Percentiles rank a stretch among this genome's conserved stretches.
These are phyloP conservation scores for Acomys russatus DNA, from an alignment of 2,797 vertebrate genomes.

Conservation along the genomic window DNA sequence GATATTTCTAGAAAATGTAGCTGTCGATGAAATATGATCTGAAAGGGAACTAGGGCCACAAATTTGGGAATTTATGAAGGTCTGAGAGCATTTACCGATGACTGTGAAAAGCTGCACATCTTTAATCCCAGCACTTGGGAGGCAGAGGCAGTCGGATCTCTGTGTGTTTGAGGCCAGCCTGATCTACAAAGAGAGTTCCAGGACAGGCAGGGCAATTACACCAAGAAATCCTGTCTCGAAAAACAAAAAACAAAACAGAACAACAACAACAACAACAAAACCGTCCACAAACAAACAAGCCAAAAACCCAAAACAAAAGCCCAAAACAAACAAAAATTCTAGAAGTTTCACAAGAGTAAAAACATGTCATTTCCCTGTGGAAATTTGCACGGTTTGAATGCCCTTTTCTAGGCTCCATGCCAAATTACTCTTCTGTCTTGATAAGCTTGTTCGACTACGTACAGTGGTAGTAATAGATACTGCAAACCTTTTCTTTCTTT, in stretches of 20 bases:
- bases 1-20: not conserved
- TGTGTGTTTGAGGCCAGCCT: too few species aligned
- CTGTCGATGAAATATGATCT: conserved; percentile 45
- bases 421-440: conserved; percentile 54
- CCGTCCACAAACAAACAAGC: too few species aligned
- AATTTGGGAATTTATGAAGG: conserved; percentile 46
- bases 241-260: too few species aligned
- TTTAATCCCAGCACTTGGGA: too few species aligned
- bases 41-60: conserved; percentile 59
- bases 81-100: conserved; percentile 14
- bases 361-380: not conserved
- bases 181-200: too few species aligned
- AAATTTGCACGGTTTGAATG: conserved; percentile 39
- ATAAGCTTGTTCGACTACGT: conserved; percentile 40
- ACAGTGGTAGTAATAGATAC: not conserved
- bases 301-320: too few species aligned
- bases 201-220: too few species aligned
- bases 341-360: conserved; percentile 7
- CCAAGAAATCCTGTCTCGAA: too few species aligned
- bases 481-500: conserved; percentile 54
- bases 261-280: too few species aligned
- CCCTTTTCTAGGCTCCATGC: not conserved
- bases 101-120: not conserved
- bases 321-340: not conserved
- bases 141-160: too few species aligned